Base-by-base conservation (phyloP, 2,797 vertebrate genomes). In the Cyclopterus lumpus region DNA sequence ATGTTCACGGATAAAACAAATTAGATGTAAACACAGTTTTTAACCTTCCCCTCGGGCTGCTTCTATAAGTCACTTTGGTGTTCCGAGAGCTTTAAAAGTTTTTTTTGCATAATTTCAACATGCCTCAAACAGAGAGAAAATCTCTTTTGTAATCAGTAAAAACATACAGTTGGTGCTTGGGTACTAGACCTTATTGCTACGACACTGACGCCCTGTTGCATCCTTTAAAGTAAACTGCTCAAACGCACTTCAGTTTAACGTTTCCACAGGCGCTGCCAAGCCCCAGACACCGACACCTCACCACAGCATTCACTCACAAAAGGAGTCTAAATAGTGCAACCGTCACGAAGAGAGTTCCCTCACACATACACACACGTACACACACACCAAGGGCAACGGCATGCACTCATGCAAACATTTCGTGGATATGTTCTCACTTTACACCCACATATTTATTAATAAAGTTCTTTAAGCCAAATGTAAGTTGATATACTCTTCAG, bases 191-290 rank as follows among this genome's bases (percentile, higher is more conserved):
- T 30, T 67, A 66, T 42, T 66, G 48, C 57, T 67, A 34, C 28
- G 49, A 75, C 67, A 74, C 26, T 1, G 75, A 76, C 77, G 75
- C 55, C 58, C 24, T 49, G 62, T 77, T 70, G 59, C 68, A 76
- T 88, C 75, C 46, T 68, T 82, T 46, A 30, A 76, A 77, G 64
- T 67, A 40, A 28, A 49, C 54, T 55, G 70, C 60, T 84, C 64
- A 78, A 81, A 77, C 78, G 77, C 61, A 79, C 73, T 79, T 83
- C 84, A 65, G 86, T 84, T 91, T 81, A 91, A 86, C 36, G 69
- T 91, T 92, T 93, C 86, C 87, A 85, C 75, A 30, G 58, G 8
- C 28, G 14, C 82, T 88, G 93, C 92, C 90, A 94, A 88, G 83
- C 71, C 86, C 75, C 66, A 30, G 86, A 89, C 87, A 91, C 75